Evolutionary conservation across 92 coral and sea anemone genomes (phyloP).

Genomic region (Galaxea fascicularis): DNA sequence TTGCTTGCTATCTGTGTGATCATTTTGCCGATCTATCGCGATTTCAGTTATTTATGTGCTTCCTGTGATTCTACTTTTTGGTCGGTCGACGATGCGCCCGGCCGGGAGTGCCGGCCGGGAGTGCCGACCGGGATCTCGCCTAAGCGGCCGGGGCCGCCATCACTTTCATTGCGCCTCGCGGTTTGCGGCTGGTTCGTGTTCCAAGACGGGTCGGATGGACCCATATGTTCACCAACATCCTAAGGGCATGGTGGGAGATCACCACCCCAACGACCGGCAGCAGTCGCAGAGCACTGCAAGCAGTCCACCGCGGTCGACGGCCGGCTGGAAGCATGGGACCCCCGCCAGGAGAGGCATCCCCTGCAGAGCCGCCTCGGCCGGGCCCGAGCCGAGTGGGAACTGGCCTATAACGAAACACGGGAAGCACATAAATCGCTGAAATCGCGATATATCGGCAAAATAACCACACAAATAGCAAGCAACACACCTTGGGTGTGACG

Average conservation of each 20-base stretch:
- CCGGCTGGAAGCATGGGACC: slow-evolving; percentile 64
- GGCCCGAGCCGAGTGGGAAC: slow-evolving; percentile 50
- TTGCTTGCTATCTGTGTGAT: no score
- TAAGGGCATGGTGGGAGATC: slow-evolving; percentile 56
- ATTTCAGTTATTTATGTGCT: no score
- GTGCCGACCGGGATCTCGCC: slow-evolving; percentile 70
- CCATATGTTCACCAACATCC: slow-evolving; percentile 76
- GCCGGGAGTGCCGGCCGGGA: neutral
- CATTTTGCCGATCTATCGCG: no score
- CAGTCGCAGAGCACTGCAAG: slow-evolving; percentile 71
- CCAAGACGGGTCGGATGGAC: slow-evolving; percentile 52
- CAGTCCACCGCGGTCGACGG: slow-evolving; percentile 72
- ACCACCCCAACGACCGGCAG: slow-evolving; percentile 69
- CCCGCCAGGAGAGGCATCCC: slow-evolving; percentile 71
- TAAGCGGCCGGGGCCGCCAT: slow-evolving; percentile 51
- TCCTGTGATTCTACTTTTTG: no score
- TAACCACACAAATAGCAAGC: no score
- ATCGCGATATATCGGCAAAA: no score
- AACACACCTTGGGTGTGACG: no score
- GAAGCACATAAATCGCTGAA: no score
- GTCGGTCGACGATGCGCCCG: slow-evolving; percentile 74
- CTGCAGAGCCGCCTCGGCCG: slow-evolving; percentile 69
- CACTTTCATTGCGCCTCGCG: slow-evolving; percentile 74
- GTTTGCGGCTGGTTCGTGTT: slow-evolving; percentile 72
- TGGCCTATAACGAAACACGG: slow-evolving; percentile 46